Percentiles rank a stretch among this genome's conserved stretches.
phyloP scores from a whole-genome alignment of 2,797 vertebrate genomes.

The Myripristis jacobus region DNA sequence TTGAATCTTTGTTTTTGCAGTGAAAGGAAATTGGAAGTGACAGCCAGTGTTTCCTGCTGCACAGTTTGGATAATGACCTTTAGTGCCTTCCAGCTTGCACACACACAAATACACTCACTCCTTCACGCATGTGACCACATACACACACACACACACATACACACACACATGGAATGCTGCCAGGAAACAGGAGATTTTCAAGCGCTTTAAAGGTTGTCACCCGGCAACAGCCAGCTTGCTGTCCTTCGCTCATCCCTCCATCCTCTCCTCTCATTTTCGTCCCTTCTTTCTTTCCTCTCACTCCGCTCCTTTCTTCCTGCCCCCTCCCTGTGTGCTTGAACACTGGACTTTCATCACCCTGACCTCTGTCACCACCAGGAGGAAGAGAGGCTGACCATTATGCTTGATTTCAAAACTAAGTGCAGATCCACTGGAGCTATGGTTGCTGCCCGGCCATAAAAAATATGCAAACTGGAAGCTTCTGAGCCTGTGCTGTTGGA shows the following conservation, averaged over 20 bases:
- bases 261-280: conserved; percentile 20
- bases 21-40: conserved; percentile 17
- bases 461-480: not conserved
- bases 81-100: not conserved
- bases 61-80: conserved; percentile 22
- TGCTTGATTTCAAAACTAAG: not conserved
- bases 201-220: conserved; percentile 64
- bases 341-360: conserved; percentile 9
- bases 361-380: conserved; percentile 13
- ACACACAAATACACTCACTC: not conserved
- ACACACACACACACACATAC: not conserved
- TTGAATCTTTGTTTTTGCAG: conserved; percentile 20
- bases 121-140: not conserved
- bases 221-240: conserved; percentile 52
- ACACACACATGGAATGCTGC: conserved; percentile 21
- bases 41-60: conserved; percentile 4
- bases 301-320: not conserved
- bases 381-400: conserved; percentile 15
- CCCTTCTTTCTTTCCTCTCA: conserved; percentile 18
- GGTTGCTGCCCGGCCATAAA: conserved; percentile 11
- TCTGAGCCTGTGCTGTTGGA: no score
- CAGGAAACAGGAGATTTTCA: conserved; percentile 55
- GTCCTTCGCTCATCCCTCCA: conserved; percentile 42
- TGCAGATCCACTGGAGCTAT: not conserved
- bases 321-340: conserved; percentile 7